Base-by-base conservation (phyloP, 2,888 invertebrate genomes). In the Amblyjoppa fuscipennis region DNA sequence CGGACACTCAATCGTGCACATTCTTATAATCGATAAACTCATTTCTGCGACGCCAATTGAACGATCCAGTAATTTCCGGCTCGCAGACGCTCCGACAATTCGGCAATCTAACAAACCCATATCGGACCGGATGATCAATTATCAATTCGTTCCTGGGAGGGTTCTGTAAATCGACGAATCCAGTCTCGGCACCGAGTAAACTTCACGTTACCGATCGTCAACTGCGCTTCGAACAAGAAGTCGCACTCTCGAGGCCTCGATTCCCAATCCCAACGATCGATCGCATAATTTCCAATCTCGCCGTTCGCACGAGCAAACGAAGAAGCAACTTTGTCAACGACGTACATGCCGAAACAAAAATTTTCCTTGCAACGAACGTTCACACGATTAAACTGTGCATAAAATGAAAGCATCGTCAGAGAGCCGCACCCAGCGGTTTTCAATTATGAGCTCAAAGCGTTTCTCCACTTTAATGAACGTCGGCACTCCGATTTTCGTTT, bases 391-490 rank as follows among this genome's bases (percentile, higher is more conserved):
- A 82, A 78, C 71, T 53, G 59, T 25, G 59, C 59, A 34, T 49
- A 68, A 73, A 49, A 70, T 83, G 73, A 49, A 77, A 49, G 28
- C 77, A 68, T 73, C 83, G 41, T 78, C 78, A 83, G 73, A 73
- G 73, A 78, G 78, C 11, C 28, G 25, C 28, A 9, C 11, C 3
- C 66, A 28, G 34, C 59, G 66, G 51, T 77, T 82, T 82, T 82
- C 77, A 82, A 82, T 82, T 76, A 82, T 77, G 76, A 71, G 31
- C 81, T 38, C 70, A 70, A n/a, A 71, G 66, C 77, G 61, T 78
- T 73, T 41, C 83, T 77, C 56, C 83, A 68, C 77, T 83, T 68
- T 78, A 78, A 83, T 83, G 70, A 83, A 73, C 59, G 66, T 73
- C 38, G 28, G 38, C 68, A 68, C 83, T 83, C 45, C 20, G 77